Evolutionary conservation across 2,888 invertebrate species (phyloP), one percentile per base, ranked within the genome.

Genomic region (Agrotis ipsilon): DNA sequence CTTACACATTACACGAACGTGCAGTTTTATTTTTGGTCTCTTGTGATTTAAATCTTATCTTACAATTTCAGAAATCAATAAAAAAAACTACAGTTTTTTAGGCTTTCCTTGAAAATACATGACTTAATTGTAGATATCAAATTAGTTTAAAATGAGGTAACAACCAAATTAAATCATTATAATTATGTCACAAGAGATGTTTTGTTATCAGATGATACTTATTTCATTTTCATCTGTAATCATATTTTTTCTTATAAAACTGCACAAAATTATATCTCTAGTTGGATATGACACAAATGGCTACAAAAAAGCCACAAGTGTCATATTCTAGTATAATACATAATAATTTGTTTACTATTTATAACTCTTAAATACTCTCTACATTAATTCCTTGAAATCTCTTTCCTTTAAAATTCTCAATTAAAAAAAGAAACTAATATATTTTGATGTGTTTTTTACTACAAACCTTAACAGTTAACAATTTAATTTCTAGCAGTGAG

Each of bases 401-500:
- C 80, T 86, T 71, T 72, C 76, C 78, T 76, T 85, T 78, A 74
- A 83, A 79, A 80, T 75, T 78, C 74, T 81, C 72, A 72, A 77
- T 70, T 74, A 71, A 72, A 84, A 81, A 81, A 86, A 77, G 48
- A 80, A 68, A 90, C 88, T 89, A 90, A 90, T 88, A 81, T 80
- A 75, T 80, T 86, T 84, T 75, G 84, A 80, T 85, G 80, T 88
- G 87, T 88, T 85, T 86, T 87, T 76, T 90, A 87, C 82, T 83
- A 81, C 67, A 71, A 78, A 76, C 77, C 86, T 90, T 94, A 94
- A 94, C 90, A 81, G 86, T 89, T 92, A 93, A 93, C 92, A 89
- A 92, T 95, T 96, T 95, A 87, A 92, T 95, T 96, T 94, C 93
- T 96, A 96, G 96, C 94, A 90, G 95, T 90, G 95, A 96, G 96